These are phyloP conservation scores for Oncorhynchus kisutch DNA, from an alignment of 2,113 vertebrate species.

Conservation along the genomic window DNA sequence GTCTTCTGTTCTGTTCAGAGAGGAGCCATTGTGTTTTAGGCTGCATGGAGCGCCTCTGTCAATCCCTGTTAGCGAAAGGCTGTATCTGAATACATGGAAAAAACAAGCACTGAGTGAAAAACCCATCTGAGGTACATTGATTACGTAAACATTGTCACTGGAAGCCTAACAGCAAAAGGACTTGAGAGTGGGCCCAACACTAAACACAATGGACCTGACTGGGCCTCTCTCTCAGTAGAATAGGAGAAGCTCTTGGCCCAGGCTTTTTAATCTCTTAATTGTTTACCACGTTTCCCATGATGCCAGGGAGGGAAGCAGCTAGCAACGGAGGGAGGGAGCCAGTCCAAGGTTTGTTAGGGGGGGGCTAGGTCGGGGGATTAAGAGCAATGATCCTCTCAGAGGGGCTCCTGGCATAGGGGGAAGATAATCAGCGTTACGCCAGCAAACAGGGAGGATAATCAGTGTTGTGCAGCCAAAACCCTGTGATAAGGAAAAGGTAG, in stretches of 20 bases:
- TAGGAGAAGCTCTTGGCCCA: conserved; percentile 53
- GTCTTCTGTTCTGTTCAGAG: conserved; percentile 20
- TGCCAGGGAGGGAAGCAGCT: conserved; percentile 40
- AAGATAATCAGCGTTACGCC: conserved; percentile 67
- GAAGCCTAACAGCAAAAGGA: conserved; percentile 52
- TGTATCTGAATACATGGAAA: not conserved
- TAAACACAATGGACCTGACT: conserved; percentile 32
- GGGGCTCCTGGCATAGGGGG: conserved; percentile 58
- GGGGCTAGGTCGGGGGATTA: conserved; percentile 71
- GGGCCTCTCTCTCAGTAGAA: conserved; percentile 39
- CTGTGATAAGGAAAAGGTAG: conserved; percentile 52
- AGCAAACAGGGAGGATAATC: conserved; percentile 66
- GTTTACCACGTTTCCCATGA: conserved; percentile 65
- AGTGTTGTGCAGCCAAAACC: conserved; percentile 57
- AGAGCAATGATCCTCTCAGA: conserved; percentile 71
- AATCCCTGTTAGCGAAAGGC: conserved; percentile 31
- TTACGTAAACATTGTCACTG: conserved; percentile 37
- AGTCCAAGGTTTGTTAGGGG: conserved; percentile 67
- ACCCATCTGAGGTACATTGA: conserved; percentile 36
- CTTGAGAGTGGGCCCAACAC: conserved; percentile 61
- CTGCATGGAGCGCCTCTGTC: conserved; percentile 27
- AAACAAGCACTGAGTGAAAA: conserved; percentile 16
- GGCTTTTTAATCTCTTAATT: conserved; percentile 71
- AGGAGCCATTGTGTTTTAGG: conserved; percentile 40
- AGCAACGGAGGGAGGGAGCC: conserved; percentile 41